phyloP scores from a whole-genome alignment of 2,888 invertebrate genomes.

The Lydus trimaculatus region DNA sequence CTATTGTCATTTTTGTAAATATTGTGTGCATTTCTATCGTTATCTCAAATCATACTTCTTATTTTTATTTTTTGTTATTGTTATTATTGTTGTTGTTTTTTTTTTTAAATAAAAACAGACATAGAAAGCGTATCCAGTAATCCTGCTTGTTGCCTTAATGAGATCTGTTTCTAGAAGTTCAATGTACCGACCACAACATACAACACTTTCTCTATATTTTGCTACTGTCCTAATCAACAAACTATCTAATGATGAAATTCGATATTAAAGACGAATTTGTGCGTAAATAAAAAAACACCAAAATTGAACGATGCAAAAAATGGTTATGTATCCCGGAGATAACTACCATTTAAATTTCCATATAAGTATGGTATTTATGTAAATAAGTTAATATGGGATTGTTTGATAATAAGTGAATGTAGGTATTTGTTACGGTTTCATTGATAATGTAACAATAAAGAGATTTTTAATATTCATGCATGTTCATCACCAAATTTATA shows the following conservation, averaged over 20 bases:
- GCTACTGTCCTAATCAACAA: constrained; percentile 5
- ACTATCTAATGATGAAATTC: neutral
- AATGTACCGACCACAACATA: constrained; percentile 25
- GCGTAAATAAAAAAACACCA: too few relatives aligned
- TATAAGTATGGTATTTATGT: constrained; percentile 6
- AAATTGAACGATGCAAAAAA: neutral
- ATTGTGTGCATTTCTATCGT: neutral
- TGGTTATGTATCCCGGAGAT: neutral
- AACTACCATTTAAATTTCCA: constrained; percentile 11
- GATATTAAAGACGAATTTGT: too few relatives aligned
- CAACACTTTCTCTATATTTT: constrained; percentile 23
- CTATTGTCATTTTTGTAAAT: constrained; percentile 5
- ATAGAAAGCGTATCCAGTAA: constrained; percentile 27
- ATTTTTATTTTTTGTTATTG: neutral
- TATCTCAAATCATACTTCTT: constrained; percentile 5
- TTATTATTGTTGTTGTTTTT: neutral
- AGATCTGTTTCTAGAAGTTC: constrained; percentile 21
- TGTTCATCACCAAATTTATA: neutral
- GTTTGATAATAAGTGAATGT: neutral
- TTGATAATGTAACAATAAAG: constrained; percentile 2
- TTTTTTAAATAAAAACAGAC: neutral
- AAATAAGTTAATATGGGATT: constrained; percentile 5
- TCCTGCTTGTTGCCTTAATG: constrained; percentile 20
- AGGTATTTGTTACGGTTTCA: neutral
- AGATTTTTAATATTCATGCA: neutral